Percentiles rank a stretch among this genome's conserved stretches.
Evolutionary conservation across 2,888 invertebrate genomes (phyloP).

Genomic region (Limenitis camilla): DNA sequence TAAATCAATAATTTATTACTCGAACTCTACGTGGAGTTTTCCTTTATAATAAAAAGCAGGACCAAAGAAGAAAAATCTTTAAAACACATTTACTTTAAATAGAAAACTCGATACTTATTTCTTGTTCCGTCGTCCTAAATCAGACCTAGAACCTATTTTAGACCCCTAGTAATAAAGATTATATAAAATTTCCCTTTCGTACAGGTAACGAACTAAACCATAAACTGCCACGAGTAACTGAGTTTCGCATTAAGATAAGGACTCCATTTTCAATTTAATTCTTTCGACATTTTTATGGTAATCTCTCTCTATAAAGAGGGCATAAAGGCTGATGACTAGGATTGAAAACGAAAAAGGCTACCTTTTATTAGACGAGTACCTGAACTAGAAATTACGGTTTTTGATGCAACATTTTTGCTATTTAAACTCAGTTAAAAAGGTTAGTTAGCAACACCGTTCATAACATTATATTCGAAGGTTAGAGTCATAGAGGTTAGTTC

Average conservation of each 20-base stretch:
- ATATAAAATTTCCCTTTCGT: background rate
- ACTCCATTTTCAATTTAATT: slow-evolving; percentile 7
- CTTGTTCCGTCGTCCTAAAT: background rate
- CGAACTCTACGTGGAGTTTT: too few species aligned
- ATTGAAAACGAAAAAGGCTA: background rate
- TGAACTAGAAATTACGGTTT: background rate
- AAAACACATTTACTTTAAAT: too few species aligned
- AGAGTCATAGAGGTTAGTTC: too few species aligned
- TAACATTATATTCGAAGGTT: too few species aligned
- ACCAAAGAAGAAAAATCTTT: too few species aligned
- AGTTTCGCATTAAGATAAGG: slow-evolving; percentile 8
- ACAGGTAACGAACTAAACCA: slow-evolving; percentile 1
- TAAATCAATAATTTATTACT: too few species aligned
- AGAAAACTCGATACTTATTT: too few species aligned
- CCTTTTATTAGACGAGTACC: background rate
- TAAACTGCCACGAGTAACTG: background rate
- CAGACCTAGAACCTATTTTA: background rate
- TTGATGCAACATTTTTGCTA: too few species aligned
- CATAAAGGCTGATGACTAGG: background rate
- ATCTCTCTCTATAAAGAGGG: background rate
- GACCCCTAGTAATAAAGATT: background rate
- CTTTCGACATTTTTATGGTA: slow-evolving; percentile 1
- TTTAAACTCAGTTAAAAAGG: too few species aligned
- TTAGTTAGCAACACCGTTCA: too few species aligned
- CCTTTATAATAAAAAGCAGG: too few species aligned